Conservation (phyloP, 2,888 invertebrate genomes). For the Dynastes tityus region DNA sequence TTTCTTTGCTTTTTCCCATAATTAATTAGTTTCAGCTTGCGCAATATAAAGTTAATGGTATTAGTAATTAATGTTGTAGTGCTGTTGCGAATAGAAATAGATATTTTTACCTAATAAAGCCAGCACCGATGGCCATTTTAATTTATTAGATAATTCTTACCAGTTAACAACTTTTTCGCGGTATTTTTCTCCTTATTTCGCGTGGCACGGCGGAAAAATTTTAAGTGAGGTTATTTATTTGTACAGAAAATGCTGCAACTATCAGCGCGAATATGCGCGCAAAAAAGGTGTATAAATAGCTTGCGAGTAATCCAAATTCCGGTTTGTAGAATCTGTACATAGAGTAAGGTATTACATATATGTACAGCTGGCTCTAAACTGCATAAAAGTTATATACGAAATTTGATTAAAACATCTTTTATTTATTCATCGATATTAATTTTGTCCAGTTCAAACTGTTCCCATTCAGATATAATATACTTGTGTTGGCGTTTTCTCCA, state of each 20-base stretch:
- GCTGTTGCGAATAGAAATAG: conserved; percentile 54
- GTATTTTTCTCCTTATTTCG: conserved; percentile 26
- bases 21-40: conserved; percentile 56
- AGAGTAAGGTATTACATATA: too few relatives aligned
- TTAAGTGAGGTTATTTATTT: conserved; percentile 8
- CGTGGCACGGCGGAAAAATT: neutral
- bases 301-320: too few relatives aligned
- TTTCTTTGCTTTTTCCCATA: conserved; percentile 55
- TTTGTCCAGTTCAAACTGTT: too few relatives aligned
- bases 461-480: too few relatives aligned
- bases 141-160: conserved; percentile 47
- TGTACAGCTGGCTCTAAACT: too few relatives aligned
- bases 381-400: too few relatives aligned
- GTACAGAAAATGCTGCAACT: neutral
- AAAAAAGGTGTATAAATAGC: too few relatives aligned
- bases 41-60: conserved; percentile 54
- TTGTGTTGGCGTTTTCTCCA: too few relatives aligned
- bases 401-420: too few relatives aligned
- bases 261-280: too few relatives aligned
- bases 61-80: conserved; percentile 56
- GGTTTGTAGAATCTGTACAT: too few relatives aligned
- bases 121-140: conserved; percentile 18
- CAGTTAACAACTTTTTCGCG: conserved; percentile 19
- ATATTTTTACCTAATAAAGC: conserved; percentile 46
- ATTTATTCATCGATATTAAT: too few relatives aligned